These are phyloP conservation scores for Cuniculus paca DNA, from an alignment of 2,797 vertebrate genomes.

Conservation along the genomic window DNA sequence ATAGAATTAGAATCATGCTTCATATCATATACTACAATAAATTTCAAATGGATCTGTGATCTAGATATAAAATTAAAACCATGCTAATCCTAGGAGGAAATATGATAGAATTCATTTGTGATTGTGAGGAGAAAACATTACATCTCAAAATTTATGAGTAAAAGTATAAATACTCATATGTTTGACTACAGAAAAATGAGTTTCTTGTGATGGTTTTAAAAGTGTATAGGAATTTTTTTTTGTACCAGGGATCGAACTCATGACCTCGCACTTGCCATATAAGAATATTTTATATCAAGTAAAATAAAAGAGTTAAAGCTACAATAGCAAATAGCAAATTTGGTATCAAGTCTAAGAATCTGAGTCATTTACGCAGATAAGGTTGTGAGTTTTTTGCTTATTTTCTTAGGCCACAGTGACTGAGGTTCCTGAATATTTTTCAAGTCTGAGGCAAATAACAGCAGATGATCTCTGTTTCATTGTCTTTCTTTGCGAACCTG, in stretches of 20 bases:
- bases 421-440: constrained; percentile 67
- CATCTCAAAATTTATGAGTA: not conserved
- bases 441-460: constrained; percentile 65
- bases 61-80: not conserved
- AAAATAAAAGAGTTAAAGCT: constrained; percentile 54
- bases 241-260: too few species aligned
- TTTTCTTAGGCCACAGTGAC: constrained; percentile 66
- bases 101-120: constrained; percentile 1
- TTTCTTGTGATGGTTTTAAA: not conserved
- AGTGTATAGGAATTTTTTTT: too few species aligned
- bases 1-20: not conserved
- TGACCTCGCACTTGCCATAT: too few species aligned
- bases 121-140: not conserved
- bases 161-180: not conserved
- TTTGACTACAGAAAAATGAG: not conserved
- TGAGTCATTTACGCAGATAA: not conserved
- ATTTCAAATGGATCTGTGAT: not conserved
- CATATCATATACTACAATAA: not conserved
- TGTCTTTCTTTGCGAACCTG: constrained; percentile 75
- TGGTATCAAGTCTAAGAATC: constrained; percentile 59
- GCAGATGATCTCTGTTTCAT: constrained; percentile 38
- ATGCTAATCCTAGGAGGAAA: not conserved
- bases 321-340: constrained; percentile 59
- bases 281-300: constrained; percentile 75
- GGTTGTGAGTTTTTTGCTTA: constrained; percentile 58